Evolutionary conservation across 2,113 vertebrate species (phyloP).

Genomic region (Crypturellus undulatus): DNA sequence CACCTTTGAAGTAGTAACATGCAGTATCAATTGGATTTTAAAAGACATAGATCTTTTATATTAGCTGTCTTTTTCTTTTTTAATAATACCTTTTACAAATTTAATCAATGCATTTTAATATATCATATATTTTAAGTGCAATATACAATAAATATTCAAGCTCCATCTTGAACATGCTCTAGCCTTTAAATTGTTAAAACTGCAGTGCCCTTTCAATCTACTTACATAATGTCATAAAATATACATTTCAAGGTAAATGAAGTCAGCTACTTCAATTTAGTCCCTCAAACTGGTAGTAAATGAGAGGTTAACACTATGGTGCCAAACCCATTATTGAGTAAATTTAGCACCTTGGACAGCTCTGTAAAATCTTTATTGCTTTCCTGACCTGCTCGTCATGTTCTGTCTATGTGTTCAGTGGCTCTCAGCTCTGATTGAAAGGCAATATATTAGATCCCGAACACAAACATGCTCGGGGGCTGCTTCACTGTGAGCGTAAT

Average conservation of each 20-base stretch:
- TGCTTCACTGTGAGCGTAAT: conserved; percentile 93
- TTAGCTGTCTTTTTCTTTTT: conserved; percentile 81
- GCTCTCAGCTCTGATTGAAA: conserved; percentile 98
- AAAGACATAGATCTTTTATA: conserved; percentile 82
- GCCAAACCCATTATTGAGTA: conserved; percentile 98
- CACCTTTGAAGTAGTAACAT: conserved; percentile 44
- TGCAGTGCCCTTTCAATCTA: conserved; percentile 86
- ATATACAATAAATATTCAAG: conserved; percentile 83
- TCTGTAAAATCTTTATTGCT: conserved; percentile 99
- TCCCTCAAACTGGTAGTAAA: conserved; percentile 94
- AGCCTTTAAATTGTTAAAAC: conserved; percentile 86
- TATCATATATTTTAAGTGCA: conserved; percentile 84
- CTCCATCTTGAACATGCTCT: conserved; percentile 84
- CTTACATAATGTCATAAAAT: conserved; percentile 91
- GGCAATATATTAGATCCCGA: conserved; percentile 97
- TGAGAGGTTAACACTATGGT: conserved; percentile 98
- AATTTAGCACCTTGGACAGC: conserved; percentile 99
- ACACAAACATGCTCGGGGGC: conserved; percentile 97
- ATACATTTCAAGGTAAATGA: conserved; percentile 88
- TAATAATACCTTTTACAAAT: conserved; percentile 86
- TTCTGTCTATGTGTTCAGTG: conserved; percentile 90
- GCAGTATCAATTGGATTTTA: conserved; percentile 78
- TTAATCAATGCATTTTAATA: conserved; percentile 86
- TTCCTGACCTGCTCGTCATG: conserved; percentile 98
- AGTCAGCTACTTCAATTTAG: conserved; percentile 88